Evolutionary conservation across 2,797 vertebrate species (phyloP).

Genomic region (Spinus pinus): DNA sequence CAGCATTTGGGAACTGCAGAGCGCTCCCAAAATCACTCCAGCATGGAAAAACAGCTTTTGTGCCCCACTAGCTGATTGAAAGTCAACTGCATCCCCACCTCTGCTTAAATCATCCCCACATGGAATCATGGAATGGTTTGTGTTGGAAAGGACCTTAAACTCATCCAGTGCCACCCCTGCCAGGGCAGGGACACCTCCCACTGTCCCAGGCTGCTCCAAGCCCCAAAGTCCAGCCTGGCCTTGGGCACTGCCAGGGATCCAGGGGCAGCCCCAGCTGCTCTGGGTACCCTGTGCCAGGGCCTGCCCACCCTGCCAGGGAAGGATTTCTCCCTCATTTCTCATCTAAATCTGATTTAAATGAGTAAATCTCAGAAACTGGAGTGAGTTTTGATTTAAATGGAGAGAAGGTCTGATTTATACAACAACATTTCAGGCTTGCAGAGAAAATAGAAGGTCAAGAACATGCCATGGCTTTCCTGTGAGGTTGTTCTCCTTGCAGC

Average conservation of each 20-base stretch:
- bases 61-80: too few relatives aligned
- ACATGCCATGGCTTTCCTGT: fast-evolving
- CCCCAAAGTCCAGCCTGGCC: neutral
- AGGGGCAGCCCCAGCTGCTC: neutral
- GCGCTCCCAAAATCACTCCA: too few relatives aligned
- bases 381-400: neutral
- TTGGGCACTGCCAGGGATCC: neutral
- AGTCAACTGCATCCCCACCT: too few relatives aligned
- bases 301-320: neutral
- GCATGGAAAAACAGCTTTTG: too few relatives aligned
- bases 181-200: neutral
- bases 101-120: too few relatives aligned
- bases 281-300: neutral
- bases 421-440: neutral
- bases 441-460: neutral
- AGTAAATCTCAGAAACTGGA: neutral
- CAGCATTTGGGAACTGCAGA: too few relatives aligned
- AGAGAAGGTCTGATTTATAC: neutral
- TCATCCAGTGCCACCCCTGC: too few relatives aligned
- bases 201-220: neutral
- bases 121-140: too few relatives aligned
- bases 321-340: neutral
- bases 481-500: neutral
- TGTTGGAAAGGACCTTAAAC: too few relatives aligned
- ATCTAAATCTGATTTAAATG: neutral